Base-by-base conservation (phyloP, 2,797 vertebrate species). In the Odontamblyopus rebecca region DNA sequence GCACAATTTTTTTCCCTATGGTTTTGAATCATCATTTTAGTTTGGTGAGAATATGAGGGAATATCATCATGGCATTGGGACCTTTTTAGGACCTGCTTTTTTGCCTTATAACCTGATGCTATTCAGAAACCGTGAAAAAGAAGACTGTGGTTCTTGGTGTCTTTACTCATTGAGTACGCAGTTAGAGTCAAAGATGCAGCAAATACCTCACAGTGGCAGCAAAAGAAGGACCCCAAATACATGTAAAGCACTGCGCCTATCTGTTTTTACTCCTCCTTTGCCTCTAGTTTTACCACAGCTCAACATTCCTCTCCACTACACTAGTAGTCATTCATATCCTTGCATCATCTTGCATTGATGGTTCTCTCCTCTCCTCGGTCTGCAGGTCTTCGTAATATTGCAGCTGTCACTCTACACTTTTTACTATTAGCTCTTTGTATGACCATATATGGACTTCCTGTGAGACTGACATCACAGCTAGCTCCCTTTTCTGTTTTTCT, bases 111-210 rank as follows among this genome's bases (percentile, higher is more conserved):
- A 48, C 44, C 44, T 48, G 12, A 48, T 48, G 13, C 12, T 48
- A 13, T 48, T 48, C 13, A 48, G 3, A 48, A 48, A 26, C 23
- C 27, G 23, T 15, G 23, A 26, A 27, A 57, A 23, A 57, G 23
- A 57, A 69, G 71, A 77, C 68, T 83, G 7, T 38, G 82, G 84
- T 81, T 72, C 79, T 80, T 56, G 82, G 44, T 81, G 72, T 61
- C 71, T 77, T 82, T 73, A 75, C 81, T 91, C 85, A 91, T 92
- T 84, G 87, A 80, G 89, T 84, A 89, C 90, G 85, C 88, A 77
- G 86, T 82, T 80, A 64, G 82, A 89, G 88, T 91, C 68, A 26
- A 76, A n/a, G 79, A 86, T 90, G 88, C 88, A 89, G 86, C 83
- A 90, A 79, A 83, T 71, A 83, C 75, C 82, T 83, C 81, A 88